Base-by-base conservation (phyloP, 2,797 vertebrate species). In the Helarctos malayanus region DNA sequence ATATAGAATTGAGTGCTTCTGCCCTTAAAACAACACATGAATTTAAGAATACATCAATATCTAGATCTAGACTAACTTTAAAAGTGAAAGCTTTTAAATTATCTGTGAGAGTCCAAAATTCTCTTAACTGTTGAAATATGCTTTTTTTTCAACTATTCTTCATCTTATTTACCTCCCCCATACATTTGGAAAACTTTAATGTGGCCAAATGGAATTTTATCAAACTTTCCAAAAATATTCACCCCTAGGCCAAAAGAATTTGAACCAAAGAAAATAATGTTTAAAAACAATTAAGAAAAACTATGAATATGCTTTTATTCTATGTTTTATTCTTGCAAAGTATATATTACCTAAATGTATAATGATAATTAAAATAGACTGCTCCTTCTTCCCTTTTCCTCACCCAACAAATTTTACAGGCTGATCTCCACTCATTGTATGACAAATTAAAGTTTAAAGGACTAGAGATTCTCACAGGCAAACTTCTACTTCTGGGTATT, bases 251-350 rank as follows among this genome's bases (percentile, higher is more conserved):
- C 47, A 19, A 7, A 91, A 90, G 78, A 95, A 88, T 96, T 93
- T 95, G 78, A 96, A 95, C 27, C 27, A 38, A 65, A 94, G 68
- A 97, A 65, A 89, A 82, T 95, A 95, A 94, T 81, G 95, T 89
- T 82, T 45, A 45, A 91, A 93, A 97, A 82, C 56, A 94, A 91
- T 89, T 84, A 96, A 91, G 71, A 73, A 52, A n/a, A 59, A 86
- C 56, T 84, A 52, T 21, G 49, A 93, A 65, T 54, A 78, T 3
- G 45, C 18, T 94, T 96, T 97, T 38, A 79, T 86, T 85, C 81
- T 93, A 91, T 82, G 68, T 38, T 91, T 95, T 80, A 63, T 25
- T 78, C 87, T 80, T 71, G n/a, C 32, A 94, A 89, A 92, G 78
- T 76, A 71, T 23, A 4, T 27, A 49, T 27, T 61, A 38, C 76